A percentile compares a stretch with the other conserved stretches of the same genome.
Evolutionary conservation across 2,797 vertebrate genomes (phyloP).

Genomic region (Buphagus erythrorhynchus): DNA sequence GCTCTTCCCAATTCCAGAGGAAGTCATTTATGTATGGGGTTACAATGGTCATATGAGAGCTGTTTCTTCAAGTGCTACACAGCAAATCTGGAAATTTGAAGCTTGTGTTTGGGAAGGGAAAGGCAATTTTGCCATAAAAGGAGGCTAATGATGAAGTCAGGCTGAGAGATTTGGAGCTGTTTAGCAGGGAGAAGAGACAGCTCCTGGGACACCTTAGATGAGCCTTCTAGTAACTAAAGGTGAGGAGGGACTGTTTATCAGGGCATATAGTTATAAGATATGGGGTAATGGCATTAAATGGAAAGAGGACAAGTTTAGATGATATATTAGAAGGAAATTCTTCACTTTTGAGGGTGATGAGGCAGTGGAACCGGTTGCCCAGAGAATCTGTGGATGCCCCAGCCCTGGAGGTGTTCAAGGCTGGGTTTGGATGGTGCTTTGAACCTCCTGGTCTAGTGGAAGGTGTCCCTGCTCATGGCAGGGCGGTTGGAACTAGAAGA

Average conservation of each 20-base stretch:
- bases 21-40: background rate
- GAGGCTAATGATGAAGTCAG: background rate
- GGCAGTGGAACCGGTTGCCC: background rate
- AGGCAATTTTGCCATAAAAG: background rate
- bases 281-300: background rate
- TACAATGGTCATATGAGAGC: background rate
- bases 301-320: background rate
- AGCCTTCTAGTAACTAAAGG: background rate
- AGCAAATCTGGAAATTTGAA: background rate
- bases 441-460: background rate
- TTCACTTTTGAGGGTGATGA: background rate
- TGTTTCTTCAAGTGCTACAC: background rate
- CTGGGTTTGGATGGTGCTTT: background rate
- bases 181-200: background rate
- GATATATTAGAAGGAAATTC: background rate
- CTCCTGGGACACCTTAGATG: accelerated
- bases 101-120: background rate
- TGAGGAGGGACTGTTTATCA: too few species aligned
- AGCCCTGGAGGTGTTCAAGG: background rate
- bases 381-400: background rate
- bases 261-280: background rate
- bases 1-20: background rate
- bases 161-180: background rate
- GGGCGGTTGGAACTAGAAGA: background rate
- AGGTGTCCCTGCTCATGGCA: background rate